These are phyloP conservation scores for Hofmannophila pseudospretella DNA, from an alignment of 2,888 invertebrate species.

Conservation along the genomic window DNA sequence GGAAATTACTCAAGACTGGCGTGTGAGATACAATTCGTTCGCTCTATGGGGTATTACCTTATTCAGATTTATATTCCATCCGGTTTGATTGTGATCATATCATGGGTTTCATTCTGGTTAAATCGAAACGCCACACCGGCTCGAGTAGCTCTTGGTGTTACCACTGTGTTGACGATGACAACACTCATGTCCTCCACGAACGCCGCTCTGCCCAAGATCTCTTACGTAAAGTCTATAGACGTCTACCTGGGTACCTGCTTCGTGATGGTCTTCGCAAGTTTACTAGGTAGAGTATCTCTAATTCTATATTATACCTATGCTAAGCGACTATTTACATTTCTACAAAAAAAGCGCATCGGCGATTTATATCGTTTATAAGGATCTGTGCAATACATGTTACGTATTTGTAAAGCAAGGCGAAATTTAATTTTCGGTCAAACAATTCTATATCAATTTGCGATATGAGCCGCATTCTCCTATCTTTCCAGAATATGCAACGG, in stretches of 20 bases:
- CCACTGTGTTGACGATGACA: constrained; percentile 98
- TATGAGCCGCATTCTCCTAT: constrained; percentile 22
- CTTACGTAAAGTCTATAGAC: constrained; percentile 98
- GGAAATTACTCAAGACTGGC: constrained; percentile 98
- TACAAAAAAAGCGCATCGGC: no score
- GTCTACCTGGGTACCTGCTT: constrained; percentile 98
- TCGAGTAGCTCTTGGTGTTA: constrained; percentile 94
- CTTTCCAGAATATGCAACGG: constrained; percentile 95
- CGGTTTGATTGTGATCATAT: constrained; percentile 97
- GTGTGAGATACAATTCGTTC: constrained; percentile 97
- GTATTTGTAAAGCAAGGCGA: not conserved
- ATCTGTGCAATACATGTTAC: no score
- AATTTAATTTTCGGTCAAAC: not conserved
- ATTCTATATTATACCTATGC: not conserved
- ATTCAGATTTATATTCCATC: constrained; percentile 99
- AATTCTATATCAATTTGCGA: not conserved
- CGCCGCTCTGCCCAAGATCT: constrained; percentile 97
- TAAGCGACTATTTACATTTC: no score
- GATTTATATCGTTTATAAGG: no score
- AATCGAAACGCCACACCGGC: constrained; percentile 97
- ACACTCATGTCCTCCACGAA: constrained; percentile 98
- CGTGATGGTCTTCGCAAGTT: constrained; percentile 99
- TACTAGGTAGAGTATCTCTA: constrained; percentile 85
- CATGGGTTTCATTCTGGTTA: constrained; percentile 98
- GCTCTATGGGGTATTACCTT: constrained; percentile 98